Evolutionary conservation across 2,797 vertebrate genomes (phyloP).

Genomic region (Furcifer pardalis): DNA sequence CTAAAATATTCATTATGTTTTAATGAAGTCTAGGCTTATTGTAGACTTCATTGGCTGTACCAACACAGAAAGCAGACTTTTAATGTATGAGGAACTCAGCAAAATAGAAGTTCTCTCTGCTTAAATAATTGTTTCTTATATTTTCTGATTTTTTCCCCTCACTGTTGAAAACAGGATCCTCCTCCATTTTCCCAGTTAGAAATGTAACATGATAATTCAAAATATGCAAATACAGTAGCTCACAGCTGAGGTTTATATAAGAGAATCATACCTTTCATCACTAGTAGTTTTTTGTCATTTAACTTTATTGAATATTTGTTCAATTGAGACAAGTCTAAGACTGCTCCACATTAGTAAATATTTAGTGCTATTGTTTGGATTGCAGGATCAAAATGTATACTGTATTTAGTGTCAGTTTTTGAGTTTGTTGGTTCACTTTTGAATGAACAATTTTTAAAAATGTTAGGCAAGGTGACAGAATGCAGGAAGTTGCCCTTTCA

Average conservation of each 20-base stretch:
- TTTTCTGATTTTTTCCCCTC: background rate
- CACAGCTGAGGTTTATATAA: background rate
- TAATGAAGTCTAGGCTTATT: slow-evolving; percentile 5
- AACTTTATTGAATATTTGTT: background rate
- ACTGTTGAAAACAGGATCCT: background rate
- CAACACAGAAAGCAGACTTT: slow-evolving; percentile 11
- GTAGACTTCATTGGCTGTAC: background rate
- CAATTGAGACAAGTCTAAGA: background rate
- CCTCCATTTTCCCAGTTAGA: background rate
- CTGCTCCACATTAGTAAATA: background rate
- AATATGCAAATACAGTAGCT: slow-evolving; percentile 7
- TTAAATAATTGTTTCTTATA: slow-evolving; percentile 17
- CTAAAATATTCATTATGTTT: slow-evolving; percentile 7
- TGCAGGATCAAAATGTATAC: background rate
- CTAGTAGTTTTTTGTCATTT: background rate
- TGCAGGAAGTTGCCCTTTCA: background rate
- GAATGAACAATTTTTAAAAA: background rate
- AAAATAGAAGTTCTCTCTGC: background rate
- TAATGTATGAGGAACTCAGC: slow-evolving; percentile 20
- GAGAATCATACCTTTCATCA: slow-evolving; percentile 13
- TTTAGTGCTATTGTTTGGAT: background rate
- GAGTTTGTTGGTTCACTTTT: background rate
- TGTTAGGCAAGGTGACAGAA: background rate
- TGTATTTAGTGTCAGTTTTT: background rate
- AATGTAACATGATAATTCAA: slow-evolving; percentile 21